These are phyloP conservation scores for Drosophila differens DNA, from an alignment of 2,888 invertebrate genomes.

Conservation along the genomic window DNA sequence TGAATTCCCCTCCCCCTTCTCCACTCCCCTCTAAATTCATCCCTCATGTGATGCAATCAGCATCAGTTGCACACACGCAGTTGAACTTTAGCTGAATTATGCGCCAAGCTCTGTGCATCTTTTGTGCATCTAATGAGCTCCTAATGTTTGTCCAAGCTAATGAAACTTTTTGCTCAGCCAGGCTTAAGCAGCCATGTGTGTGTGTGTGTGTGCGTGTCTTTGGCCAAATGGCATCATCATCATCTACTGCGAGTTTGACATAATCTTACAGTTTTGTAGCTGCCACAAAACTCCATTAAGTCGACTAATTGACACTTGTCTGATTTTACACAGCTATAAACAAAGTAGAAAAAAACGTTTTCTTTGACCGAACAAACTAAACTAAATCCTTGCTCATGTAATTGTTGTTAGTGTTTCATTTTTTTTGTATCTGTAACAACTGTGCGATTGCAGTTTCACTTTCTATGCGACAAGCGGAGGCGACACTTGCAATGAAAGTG, in stretches of 20 bases:
- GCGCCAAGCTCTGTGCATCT: conserved; percentile 41
- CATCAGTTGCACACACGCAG: conserved; percentile 8
- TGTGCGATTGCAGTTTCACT: conserved; percentile 73
- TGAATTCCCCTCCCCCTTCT: background rate
- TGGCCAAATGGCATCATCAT: conserved; percentile 14
- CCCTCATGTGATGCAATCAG: conserved; percentile 58
- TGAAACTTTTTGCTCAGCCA: conserved; percentile 20
- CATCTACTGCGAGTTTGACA: conserved; percentile 30
- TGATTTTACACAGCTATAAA: conserved; percentile 8
- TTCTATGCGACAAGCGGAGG: conserved; percentile 59
- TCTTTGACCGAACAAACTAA: conserved; percentile 63
- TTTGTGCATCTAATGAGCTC: conserved; percentile 64
- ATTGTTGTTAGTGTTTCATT: conserved; percentile 42
- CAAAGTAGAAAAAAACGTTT: conserved; percentile 46
- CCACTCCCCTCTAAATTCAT: conserved; percentile 9
- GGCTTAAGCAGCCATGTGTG: conserved; percentile 4
- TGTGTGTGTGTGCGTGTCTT: conserved; percentile 12
- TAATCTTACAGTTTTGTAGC: conserved; percentile 25
- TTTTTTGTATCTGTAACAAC: conserved; percentile 56
- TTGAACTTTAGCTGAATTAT: conserved; percentile 50
- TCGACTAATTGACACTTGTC: conserved; percentile 55
- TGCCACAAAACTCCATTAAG: conserved; percentile 28
- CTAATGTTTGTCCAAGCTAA: conserved; percentile 34
- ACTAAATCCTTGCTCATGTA: conserved; percentile 65
- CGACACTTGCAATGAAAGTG: conserved; percentile 78